Evolutionary conservation across 1,140 invertebrate genomes (phyloP), one percentile per base, ranked within the genome.

Genomic region (Scaptodrosophila lebanonensis): DNA sequence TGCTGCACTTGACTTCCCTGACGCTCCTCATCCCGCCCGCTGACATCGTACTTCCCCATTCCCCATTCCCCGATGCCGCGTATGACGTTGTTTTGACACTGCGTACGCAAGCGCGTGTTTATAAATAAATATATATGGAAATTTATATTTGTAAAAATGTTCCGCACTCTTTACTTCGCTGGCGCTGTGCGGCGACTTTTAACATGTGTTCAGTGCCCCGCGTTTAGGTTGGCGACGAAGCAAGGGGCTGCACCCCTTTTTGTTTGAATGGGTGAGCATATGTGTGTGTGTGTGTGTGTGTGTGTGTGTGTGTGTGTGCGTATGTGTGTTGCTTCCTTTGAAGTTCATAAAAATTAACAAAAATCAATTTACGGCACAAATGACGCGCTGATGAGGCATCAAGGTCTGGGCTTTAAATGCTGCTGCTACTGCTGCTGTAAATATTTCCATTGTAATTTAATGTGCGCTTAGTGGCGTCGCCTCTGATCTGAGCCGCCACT

Each of bases 321-420:
- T 43, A 36, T 51, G 56, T 66, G 48, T 42, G 15, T 13, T 36
- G 36, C 53, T 73, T 63, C 59, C 73, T 77, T 77, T 77, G 73
- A 77, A 77, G 73, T 77, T 79, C 73, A 77, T 77, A 65, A 65
- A 77, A 77, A 77, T 77, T 77, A 79, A 77, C 68, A 61, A 79
- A 79, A 77, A 68, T 72, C 73, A 77, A 79, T 77, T 77, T 77
- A 79, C 38, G 58, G 40, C 68, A 68, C 73, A 77, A 79, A 79
- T 71, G 75, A 73, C 33, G 75, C 64, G 51, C 67, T 79, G 72
- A 77, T 77, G 72, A 68, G 73, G 32, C 13, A 36, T 30, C 15
- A 15, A 25, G 17, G n/a, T 29, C 30, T 42, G 22, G 27, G 49
- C 38, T 27, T 64, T 40, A 33, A 54, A 51, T 44, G 58, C 17